phyloP scores from a whole-genome alignment of 2,888 invertebrate species.

The Cryptocephalus moraei region DNA sequence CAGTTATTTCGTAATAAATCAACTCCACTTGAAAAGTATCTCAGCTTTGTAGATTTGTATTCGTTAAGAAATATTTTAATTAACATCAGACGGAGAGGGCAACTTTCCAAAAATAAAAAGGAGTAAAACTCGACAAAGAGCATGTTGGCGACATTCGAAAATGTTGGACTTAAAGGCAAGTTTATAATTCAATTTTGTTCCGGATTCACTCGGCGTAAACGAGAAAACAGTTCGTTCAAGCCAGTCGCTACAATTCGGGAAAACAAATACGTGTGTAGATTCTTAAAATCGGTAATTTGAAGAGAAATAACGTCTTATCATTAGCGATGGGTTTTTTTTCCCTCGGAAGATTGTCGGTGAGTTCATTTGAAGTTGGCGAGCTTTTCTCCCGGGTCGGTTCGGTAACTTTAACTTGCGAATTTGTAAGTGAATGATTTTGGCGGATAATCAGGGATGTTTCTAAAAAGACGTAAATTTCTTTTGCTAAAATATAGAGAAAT shows the following conservation, averaged over 20 bases:
- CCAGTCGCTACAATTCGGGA: slow-evolving; percentile 8
- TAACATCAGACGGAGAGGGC: slow-evolving; percentile 1
- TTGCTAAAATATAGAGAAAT: too few species aligned
- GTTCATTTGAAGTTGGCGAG: too few species aligned
- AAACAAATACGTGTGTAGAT: slow-evolving; percentile 11
- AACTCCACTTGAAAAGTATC: too few species aligned
- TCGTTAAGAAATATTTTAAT: slow-evolving; percentile 1
- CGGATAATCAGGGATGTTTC: too few species aligned
- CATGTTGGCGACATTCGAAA: slow-evolving; percentile 5
- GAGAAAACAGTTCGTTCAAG: slow-evolving; percentile 9
- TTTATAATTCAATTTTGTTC: slow-evolving; percentile 9
- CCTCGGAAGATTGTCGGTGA: background rate
- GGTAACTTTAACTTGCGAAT: too few species aligned
- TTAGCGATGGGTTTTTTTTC: slow-evolving; percentile 1
- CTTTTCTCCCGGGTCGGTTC: too few species aligned
- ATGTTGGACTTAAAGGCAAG: background rate
- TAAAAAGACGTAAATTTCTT: too few species aligned
- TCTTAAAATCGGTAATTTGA: slow-evolving; percentile 3
- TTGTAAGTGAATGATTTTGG: too few species aligned
- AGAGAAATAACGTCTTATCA: background rate
- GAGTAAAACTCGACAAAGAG: slow-evolving; percentile 1
- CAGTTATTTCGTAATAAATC: too few species aligned
- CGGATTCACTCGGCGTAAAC: slow-evolving; percentile 9
- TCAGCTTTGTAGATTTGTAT: too few species aligned
- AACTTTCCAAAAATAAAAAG: background rate